Percentiles rank a stretch among this genome's conserved stretches.
Conservation (phyloP, 1,140 invertebrate species). For the Nomia melanderi region DNA sequence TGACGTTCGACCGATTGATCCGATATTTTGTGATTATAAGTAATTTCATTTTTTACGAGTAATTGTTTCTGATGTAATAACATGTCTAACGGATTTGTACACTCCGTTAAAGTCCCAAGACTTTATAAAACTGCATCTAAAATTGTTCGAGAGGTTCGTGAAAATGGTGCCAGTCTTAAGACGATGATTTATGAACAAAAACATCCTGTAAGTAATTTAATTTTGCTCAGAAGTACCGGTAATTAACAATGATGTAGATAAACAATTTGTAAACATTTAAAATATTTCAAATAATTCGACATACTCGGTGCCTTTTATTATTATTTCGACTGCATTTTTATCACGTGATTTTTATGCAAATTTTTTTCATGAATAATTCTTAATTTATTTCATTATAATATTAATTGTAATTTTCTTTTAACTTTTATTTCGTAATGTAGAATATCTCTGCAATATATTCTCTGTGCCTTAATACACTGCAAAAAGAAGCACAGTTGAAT, state of each 20-base stretch:
- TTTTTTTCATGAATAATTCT: neutral
- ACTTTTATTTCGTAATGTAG: slow-evolving; percentile 73
- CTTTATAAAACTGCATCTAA: slow-evolving; percentile 88
- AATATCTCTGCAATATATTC: slow-evolving; percentile 87
- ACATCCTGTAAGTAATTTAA: slow-evolving; percentile 82
- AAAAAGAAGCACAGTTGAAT: slow-evolving; percentile 85
- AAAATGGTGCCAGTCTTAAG: slow-evolving; percentile 87
- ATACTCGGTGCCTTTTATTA: neutral
- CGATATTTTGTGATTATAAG: neutral
- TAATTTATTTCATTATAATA: neutral
- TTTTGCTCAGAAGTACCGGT: neutral
- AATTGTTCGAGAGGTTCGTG: slow-evolving; percentile 85
- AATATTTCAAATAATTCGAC: neutral
- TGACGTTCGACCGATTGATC: neutral
- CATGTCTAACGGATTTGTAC: slow-evolving; percentile 79
- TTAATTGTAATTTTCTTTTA: neutral
- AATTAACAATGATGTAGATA: neutral
- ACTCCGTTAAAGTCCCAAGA: slow-evolving; percentile 89
- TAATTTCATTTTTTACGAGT: neutral
- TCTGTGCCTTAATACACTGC: slow-evolving; percentile 87
- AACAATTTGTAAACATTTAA: neutral
- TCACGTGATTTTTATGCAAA: neutral
- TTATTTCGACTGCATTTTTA: neutral
- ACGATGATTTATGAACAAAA: slow-evolving; percentile 85
- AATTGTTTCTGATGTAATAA: slow-evolving; percentile 15